Base-by-base conservation (phyloP, 2,888 invertebrate species). In the Lymantria dispar region DNA sequence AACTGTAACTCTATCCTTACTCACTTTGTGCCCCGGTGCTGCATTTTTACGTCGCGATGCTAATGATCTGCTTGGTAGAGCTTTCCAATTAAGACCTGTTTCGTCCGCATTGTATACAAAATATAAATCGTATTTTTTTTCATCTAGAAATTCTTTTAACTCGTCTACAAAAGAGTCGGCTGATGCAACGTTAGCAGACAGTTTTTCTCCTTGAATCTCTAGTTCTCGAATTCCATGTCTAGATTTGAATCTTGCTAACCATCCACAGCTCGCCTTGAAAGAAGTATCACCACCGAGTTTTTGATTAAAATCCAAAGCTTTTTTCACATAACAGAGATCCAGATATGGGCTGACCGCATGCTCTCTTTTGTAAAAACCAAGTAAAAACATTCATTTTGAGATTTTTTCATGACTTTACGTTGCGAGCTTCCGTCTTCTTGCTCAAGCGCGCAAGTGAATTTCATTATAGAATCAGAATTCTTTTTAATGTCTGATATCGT, bases 301-400 rank as follows among this genome's bases (percentile, higher is more conserved):
- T 56, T 59, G 48, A 48, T 48, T 48, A 44, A 55, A 58, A 50
- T 48, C 47, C 52, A 48, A 48, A 47, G 58, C 55, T 58, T 58
- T 56, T n/a, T 58, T 59, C 58, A 58, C 58, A 44, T 14, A 44
- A 36, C 13, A 33, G 12, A 13, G 58, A 48, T 67, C 60, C 40
- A 9, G 40, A 40, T 1, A 65, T 64, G 13, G 60, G 56, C 52
- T 60, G 56, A 22, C 61, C 63, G 52, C 51, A 60, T 56, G 62
- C 58, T 58, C 58, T 54, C 62, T 65, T 59, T 62, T 64, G 60
- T 58, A 64, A 60, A 60, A 62, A 67, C 63, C 69, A 67, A 60
- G 45, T 52, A 59, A 59, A 60, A 38, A 64, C 58, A 51, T 67
- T 62, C 51, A 60, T 69, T 60, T 57, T 62, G 59, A 13, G 60